phyloP scores from a whole-genome alignment of 2,113 vertebrate species.

The Theristicus caerulescens region DNA sequence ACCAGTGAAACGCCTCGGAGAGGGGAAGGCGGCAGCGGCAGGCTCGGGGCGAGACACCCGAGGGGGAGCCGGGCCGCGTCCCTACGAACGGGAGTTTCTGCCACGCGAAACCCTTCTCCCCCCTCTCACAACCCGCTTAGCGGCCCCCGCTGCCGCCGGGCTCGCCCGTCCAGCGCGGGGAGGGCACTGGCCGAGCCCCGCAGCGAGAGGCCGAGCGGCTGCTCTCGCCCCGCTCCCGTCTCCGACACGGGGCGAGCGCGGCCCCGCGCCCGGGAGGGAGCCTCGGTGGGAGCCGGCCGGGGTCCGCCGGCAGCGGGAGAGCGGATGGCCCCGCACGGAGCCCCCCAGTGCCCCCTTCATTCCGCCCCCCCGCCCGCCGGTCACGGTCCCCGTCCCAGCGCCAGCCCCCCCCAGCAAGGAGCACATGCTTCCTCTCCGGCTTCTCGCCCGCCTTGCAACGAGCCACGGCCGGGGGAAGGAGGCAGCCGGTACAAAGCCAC shows the following conservation, averaged over 20 bases:
- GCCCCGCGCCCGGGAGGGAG: background rate
- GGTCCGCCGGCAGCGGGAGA: background rate
- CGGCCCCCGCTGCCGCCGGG: background rate
- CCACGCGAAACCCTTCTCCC: background rate
- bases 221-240: background rate
- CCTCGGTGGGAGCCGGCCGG: background rate
- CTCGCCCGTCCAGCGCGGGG: background rate
- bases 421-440: conserved; percentile 30
- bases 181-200: background rate
- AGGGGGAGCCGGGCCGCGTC: background rate
- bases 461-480: background rate
- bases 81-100: background rate
- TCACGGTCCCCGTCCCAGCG: background rate
- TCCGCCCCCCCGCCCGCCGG: background rate
- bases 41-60: background rate
- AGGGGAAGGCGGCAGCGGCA: background rate
- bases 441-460: background rate
- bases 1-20: background rate
- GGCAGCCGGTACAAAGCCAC: background rate
- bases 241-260: background rate
- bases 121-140: background rate
- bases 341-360: background rate
- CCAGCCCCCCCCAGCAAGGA: background rate
- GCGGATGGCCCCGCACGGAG: background rate
- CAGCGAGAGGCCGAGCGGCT: background rate